Conservation (phyloP, 2,888 invertebrate species). For the Scelioninae gen. 1 region DNA sequence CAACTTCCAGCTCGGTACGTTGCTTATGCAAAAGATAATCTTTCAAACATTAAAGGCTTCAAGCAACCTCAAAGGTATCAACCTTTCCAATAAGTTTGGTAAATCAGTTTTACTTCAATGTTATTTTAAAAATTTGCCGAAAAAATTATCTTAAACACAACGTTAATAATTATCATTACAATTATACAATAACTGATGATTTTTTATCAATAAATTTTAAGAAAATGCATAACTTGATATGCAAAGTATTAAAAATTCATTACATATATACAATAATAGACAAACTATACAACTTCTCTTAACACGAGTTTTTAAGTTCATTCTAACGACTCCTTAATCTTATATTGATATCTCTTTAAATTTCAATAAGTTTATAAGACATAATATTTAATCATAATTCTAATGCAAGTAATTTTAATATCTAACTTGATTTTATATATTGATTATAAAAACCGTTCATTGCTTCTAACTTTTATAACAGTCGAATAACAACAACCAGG, state of each 20-base stretch:
- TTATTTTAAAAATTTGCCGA: neutral
- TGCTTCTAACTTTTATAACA: neutral
- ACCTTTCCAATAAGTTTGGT: slow-evolving; percentile 17
- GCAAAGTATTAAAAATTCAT: too few relatives aligned
- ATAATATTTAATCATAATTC: neutral
- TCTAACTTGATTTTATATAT: neutral
- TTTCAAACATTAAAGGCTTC: slow-evolving; percentile 44
- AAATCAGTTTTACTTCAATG: slow-evolving; percentile 11
- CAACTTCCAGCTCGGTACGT: slow-evolving; percentile 17
- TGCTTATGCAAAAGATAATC: slow-evolving; percentile 54
- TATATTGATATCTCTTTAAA: too few relatives aligned
- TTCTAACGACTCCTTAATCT: too few relatives aligned
- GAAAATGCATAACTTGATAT: too few relatives aligned
- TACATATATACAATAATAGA: too few relatives aligned
- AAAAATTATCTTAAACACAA: neutral
- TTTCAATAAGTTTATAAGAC: too few relatives aligned
- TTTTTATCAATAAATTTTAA: too few relatives aligned
- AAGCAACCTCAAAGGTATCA: slow-evolving; percentile 36
- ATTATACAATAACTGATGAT: too few relatives aligned
- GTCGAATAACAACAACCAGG: neutral
- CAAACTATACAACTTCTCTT: too few relatives aligned
- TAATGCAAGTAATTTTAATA: too few relatives aligned
- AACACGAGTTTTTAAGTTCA: too few relatives aligned
- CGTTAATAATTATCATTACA: too few relatives aligned
- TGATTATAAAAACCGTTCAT: neutral